Percentiles rank a stretch among this genome's conserved stretches.
phyloP scores from a whole-genome alignment of 2,113 vertebrate genomes.

The Acinonyx jubatus region DNA sequence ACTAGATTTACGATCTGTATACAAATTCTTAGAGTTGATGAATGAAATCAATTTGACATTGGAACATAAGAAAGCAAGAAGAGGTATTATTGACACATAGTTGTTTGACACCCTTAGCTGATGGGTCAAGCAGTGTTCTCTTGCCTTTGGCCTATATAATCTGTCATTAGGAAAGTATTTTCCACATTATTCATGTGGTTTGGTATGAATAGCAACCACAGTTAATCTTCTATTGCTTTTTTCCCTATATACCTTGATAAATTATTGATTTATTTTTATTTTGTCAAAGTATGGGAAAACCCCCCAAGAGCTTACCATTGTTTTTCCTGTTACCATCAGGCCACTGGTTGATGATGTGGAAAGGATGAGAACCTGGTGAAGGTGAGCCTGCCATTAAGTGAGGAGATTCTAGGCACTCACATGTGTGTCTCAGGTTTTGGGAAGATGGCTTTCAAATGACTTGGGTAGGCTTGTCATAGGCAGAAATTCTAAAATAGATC shows the following conservation, averaged over 20 bases:
- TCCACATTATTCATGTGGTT: background rate
- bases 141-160: background rate
- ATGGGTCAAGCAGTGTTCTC: background rate
- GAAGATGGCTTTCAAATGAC: background rate
- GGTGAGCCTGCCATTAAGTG: background rate
- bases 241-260: background rate
- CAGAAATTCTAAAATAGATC: slow-evolving; percentile 30
- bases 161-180: slow-evolving; percentile 21
- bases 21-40: background rate
- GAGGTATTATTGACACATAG: background rate
- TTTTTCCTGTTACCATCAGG: background rate
- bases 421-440: background rate
- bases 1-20: background rate
- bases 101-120: background rate
- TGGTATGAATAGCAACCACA: background rate
- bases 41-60: background rate
- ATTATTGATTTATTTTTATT: slow-evolving; percentile 2
- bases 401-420: background rate
- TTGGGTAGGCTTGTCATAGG: background rate
- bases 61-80: background rate
- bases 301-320: background rate
- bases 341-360: background rate
- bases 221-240: background rate
- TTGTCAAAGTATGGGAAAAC: background rate
- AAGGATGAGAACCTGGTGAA: background rate